These are phyloP conservation scores for Alloplasta piceator DNA, from an alignment of 2,888 invertebrate species.

Conservation along the genomic window DNA sequence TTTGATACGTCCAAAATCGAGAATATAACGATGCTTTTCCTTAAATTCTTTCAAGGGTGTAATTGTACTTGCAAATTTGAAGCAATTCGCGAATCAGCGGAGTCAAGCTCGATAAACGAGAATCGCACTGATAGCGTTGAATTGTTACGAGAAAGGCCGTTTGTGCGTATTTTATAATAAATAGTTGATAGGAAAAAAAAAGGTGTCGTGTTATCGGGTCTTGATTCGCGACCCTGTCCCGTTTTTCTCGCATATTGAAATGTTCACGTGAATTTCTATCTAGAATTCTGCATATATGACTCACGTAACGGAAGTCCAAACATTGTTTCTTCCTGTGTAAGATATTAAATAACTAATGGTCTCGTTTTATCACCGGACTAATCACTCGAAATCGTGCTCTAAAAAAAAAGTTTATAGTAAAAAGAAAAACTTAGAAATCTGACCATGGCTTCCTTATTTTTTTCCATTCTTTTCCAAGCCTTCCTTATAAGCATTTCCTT, in stretches of 20 bases:
- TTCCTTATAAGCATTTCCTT: too few species aligned
- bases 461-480: too few species aligned
- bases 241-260: conserved; percentile 18
- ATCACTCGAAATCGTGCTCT: too few species aligned
- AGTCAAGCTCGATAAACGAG: conserved; percentile 6
- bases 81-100: background rate
- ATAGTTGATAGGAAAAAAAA: conserved; percentile 1
- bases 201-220: conserved; percentile 27
- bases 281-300: background rate
- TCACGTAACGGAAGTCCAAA: conserved; percentile 15
- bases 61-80: conserved; percentile 22
- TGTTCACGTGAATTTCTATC: conserved; percentile 13
- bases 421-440: too few species aligned
- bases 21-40: background rate
- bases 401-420: too few species aligned
- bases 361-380: too few species aligned
- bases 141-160: background rate
- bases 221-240: conserved; percentile 45
- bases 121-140: conserved; percentile 6
- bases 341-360: background rate
- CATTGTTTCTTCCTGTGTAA: background rate
- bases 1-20: background rate
- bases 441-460: too few species aligned
- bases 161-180: background rate
- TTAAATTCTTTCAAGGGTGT: conserved; percentile 13